Evolutionary conservation across 2,113 vertebrate genomes (phyloP).

Genomic region (Pitta sordida): DNA sequence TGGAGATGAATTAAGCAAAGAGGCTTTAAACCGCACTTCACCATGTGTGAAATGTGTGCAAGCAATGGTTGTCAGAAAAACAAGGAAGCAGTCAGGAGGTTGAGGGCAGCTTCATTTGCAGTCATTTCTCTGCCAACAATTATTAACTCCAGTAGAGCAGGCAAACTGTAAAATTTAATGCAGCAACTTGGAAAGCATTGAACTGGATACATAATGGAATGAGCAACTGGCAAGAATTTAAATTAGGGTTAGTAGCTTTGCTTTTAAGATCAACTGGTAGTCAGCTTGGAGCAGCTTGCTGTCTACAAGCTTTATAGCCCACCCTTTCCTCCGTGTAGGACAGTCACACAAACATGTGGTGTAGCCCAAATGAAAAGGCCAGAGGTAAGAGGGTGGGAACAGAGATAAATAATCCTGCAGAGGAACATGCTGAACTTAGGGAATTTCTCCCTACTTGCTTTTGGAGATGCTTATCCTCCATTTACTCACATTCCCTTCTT

Average conservation of each 20-base stretch:
- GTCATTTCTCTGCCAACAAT: background rate
- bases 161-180: background rate
- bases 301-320: background rate
- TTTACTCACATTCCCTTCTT: background rate
- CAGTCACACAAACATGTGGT: background rate
- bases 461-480: background rate
- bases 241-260: background rate
- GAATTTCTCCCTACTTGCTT: background rate
- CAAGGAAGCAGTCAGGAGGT: background rate
- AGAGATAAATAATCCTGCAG: background rate
- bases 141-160: background rate
- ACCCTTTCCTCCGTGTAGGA: background rate
- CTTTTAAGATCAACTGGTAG: background rate
- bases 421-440: background rate
- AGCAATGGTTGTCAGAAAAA: background rate
- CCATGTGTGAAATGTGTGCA: background rate
- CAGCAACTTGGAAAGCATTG: background rate
- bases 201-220: background rate
- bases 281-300: background rate
- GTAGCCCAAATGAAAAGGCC: background rate
- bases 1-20: background rate
- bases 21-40: background rate
- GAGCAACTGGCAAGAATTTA: background rate
- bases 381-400: background rate
- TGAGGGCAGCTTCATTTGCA: background rate